These are phyloP conservation scores for Parauchenoglanis ngamensis DNA, from an alignment of 2,797 vertebrate genomes.

Conservation along the genomic window DNA sequence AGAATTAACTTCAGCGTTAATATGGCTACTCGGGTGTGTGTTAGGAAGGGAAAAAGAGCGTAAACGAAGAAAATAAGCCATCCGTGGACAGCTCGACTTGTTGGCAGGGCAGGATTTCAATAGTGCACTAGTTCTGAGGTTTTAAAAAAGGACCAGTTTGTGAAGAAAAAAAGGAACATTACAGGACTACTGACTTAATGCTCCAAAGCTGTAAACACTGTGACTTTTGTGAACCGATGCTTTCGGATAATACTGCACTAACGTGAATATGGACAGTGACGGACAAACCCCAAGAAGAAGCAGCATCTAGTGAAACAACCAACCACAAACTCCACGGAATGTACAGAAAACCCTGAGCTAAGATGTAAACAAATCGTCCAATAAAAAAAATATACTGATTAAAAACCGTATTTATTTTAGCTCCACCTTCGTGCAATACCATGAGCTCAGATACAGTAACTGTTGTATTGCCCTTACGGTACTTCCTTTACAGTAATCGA, in stretches of 20 bases:
- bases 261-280: not conserved
- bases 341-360: conserved; percentile 30
- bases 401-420: not conserved
- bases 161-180: too few species aligned
- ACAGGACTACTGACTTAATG: not conserved
- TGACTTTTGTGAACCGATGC: not conserved
- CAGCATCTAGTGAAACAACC: not conserved
- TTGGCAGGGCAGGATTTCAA: not conserved
- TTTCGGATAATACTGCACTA: conserved; percentile 10
- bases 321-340: not conserved
- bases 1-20: not conserved
- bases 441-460: not conserved
- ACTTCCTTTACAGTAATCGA: conserved; percentile 23
- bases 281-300: not conserved
- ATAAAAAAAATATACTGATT: not conserved
- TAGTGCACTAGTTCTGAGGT: not conserved
- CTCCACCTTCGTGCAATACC: not conserved
- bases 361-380: conserved; percentile 16
- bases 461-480: not conserved
- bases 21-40: not conserved
- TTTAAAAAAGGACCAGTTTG: not conserved
- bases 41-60: not conserved
- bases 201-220: conserved; percentile 2
- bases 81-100: not conserved
- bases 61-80: not conserved